Base-by-base conservation (phyloP, 2,888 invertebrate genomes). In the Ptilodon capucinus region DNA sequence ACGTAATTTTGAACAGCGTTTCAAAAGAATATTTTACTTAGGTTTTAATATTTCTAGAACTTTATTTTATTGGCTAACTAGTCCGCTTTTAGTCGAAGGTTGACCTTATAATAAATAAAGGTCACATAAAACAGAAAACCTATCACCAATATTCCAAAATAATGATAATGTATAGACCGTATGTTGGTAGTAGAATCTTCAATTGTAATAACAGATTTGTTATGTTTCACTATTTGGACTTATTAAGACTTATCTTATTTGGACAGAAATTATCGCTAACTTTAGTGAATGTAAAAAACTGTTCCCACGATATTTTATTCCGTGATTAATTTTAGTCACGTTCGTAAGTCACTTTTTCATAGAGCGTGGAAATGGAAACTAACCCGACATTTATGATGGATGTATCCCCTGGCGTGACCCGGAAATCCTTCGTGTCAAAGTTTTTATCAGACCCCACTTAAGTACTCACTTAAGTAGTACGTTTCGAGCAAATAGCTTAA, bases 401-500 rank as follows among this genome's bases (percentile, higher is more conserved):
- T 39, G 21, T 4, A n/a, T 39, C 11, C 21, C 21, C 9, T 21
- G 21, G 4, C 21, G 21, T 39, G 39, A 13, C 39, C 39, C 39
- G 21, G 19, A 39, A 39, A 39, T 39, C 19, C 14, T 13, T 39
- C 17, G 35, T 21, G 39, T 21, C 21, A 39, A 39, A 39, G n/a
- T 39, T 21, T 21, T 39, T 39, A 39, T 39, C 39, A 19, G 13
- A n/a, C 39, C 17, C 35, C 13, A 21, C 39, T 39, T 39, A 38
- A 38, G 19, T 36, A 14, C 17, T 14, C 34, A 35, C 34, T 35
- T 16, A 35, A 35, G 35, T 21, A 14, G 8, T 21, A 21, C 39
- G 19, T 39, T 19, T 21, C 21, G 21, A 39, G 39, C 21, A 21
- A 39, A 39, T 39, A 39, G 21, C 39, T 39, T 39, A 21, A 39